These are phyloP conservation scores for Archivesica marissinica DNA, from an alignment of 1,140 invertebrate species.

Conservation along the genomic window DNA sequence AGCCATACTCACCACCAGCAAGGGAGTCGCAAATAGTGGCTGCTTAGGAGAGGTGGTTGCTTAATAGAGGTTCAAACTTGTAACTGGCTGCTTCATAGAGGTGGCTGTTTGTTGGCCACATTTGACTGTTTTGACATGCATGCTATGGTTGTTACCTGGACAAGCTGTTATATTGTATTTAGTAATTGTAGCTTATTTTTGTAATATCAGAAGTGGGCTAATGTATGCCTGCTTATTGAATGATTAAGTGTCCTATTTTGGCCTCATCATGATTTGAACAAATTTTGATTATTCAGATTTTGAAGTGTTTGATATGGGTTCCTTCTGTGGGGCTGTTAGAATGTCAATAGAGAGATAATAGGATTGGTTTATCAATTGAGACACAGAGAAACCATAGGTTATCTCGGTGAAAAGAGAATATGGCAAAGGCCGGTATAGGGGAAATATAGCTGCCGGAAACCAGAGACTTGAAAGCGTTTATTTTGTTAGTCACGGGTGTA, in stretches of 20 bases:
- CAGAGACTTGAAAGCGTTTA: conserved; percentile 26
- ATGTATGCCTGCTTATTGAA: neutral
- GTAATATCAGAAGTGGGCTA: too few species aligned
- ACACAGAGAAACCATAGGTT: neutral
- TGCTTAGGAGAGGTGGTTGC: too few species aligned
- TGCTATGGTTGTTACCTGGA: too few species aligned
- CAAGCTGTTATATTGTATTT: too few species aligned
- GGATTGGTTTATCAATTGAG: conserved; percentile 12
- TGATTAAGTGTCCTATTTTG: too few species aligned
- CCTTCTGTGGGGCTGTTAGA: conserved; percentile 5
- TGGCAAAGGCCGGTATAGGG: neutral
- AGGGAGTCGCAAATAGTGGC: too few species aligned
- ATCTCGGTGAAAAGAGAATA: neutral
- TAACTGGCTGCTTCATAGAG: too few species aligned
- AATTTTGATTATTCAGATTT: conserved; percentile 32
- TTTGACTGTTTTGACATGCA: too few species aligned
- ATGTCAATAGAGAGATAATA: conserved; percentile 32
- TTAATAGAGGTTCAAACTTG: too few species aligned
- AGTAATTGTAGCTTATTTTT: too few species aligned
- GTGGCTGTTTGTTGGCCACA: too few species aligned
- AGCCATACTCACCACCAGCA: too few species aligned
- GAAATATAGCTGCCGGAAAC: conserved; percentile 3
- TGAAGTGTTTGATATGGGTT: conserved; percentile 6
- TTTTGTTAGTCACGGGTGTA: conserved; percentile 37
- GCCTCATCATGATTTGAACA: neutral